Percentiles rank a stretch among this genome's conserved stretches.
These are phyloP conservation scores for Darevskia mixta DNA, from an alignment of 2,797 vertebrate species.

Conservation along the genomic window DNA sequence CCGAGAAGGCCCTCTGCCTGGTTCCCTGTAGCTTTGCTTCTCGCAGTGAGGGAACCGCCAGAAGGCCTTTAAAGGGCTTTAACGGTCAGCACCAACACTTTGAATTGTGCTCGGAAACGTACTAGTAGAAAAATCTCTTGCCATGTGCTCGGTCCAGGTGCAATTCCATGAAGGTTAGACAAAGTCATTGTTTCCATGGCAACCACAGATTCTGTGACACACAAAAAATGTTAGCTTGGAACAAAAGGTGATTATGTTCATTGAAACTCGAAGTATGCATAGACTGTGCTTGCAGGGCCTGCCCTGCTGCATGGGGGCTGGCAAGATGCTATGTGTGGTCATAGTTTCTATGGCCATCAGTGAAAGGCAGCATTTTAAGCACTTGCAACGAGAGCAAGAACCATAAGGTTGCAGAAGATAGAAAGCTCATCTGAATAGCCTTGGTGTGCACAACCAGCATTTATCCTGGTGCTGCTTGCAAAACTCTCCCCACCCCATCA, in stretches of 20 bases:
- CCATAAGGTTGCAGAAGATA: background rate
- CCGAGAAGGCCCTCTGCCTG: no score
- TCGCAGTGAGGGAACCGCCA: no score
- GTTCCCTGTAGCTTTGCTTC: no score
- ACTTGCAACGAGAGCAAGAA: background rate
- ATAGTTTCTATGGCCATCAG: background rate
- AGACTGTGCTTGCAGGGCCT: background rate
- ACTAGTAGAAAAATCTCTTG: background rate
- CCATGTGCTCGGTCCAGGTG: background rate
- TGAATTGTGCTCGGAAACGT: no score
- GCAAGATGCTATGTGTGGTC: background rate
- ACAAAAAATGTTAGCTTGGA: background rate
- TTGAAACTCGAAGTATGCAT: background rate
- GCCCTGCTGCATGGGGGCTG: background rate
- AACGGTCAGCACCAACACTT: no score
- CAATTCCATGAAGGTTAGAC: background rate
- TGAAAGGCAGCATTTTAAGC: background rate
- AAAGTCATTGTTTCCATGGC: slow-evolving; percentile 6
- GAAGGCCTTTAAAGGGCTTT: no score
- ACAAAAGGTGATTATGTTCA: background rate
- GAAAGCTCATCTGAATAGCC: background rate
- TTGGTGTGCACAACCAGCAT: background rate
- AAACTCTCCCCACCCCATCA: no score
- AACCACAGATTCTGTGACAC: background rate
- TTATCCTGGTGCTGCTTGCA: no score